Evolutionary conservation across 1,140 invertebrate species (phyloP), one percentile per base, ranked within the genome.

Genomic region (Drosophila sp.): DNA sequence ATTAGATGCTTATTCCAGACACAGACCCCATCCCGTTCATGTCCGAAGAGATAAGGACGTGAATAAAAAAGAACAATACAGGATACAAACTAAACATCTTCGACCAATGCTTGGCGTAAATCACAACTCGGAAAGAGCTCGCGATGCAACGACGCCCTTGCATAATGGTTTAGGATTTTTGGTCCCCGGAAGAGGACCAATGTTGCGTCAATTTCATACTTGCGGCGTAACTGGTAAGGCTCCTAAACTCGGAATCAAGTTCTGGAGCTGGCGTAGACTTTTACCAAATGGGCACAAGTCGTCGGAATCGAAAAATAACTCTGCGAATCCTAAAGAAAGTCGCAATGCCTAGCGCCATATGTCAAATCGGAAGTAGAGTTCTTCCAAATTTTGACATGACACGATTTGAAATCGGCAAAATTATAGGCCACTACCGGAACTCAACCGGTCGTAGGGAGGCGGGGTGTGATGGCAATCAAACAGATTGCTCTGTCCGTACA

Each of bases 341-440:
- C 17, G 44, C 44, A 50, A 50, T 32, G 7, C n/a, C 10, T 30
- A 25, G 25, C 27, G 7, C 3, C 30, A 25, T 30, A 5, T 23
- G 29, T 62, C 60, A 62, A 50, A 7, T 41, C n/a, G 40, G 27
- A 35, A 29, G 3, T 11, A 66, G 1, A 27, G 44, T 23, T 50
- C 8, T 32, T 32, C 30, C 23, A 11, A 57, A 65, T 40, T 66
- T 25, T 1, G 27, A 40, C 54, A 84, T 87, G 80, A 44, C 55
- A 63, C 60, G 17, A 65, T 80, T 67, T 30, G 63, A 64, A 30
- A 60, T 66, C 54, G 50, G 54, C 56, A 78, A 84, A 89, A 80
- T 72, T 80, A 65, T 80, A 79, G 50, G 61, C 70, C 83, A 87
- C 68, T 67, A 54, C 38, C 50, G 38, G 55, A 71, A 70, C 58